Evolutionary conservation across 2,113 vertebrate genomes (phyloP).

Genomic region (Coturnix japonica): DNA sequence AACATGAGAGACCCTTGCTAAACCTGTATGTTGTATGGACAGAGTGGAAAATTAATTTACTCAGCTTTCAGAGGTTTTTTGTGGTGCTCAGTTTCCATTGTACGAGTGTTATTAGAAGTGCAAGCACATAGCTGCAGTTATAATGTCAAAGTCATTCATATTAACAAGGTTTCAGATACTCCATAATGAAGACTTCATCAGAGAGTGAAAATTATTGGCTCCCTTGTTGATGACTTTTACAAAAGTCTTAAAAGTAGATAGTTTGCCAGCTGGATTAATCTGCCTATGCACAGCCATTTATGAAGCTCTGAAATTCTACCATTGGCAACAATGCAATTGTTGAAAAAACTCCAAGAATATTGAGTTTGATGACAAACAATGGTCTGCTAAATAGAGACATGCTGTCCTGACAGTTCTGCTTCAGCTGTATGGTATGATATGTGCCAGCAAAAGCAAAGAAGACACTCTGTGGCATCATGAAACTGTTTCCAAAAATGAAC

Average conservation of each 20-base stretch:
- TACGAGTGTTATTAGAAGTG: constrained; percentile 33
- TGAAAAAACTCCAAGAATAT: constrained; percentile 68
- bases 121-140: constrained; percentile 60
- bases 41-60: constrained; percentile 61
- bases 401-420: constrained; percentile 49
- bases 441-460: constrained; percentile 56
- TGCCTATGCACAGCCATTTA: constrained; percentile 51
- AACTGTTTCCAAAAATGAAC: constrained; percentile 59
- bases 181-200: constrained; percentile 52
- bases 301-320: constrained; percentile 53
- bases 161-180: constrained; percentile 24
- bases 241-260: constrained; percentile 32
- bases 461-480: constrained; percentile 44
- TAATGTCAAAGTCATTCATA: constrained; percentile 47
- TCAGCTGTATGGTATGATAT: constrained; percentile 20
- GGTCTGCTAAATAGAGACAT: constrained; percentile 61
- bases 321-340: constrained; percentile 23
- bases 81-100: constrained; percentile 8
- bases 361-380: constrained; percentile 62
- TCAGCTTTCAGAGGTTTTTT: constrained; percentile 57
- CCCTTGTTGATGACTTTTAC: constrained; percentile 23
- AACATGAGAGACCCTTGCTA: constrained; percentile 52
- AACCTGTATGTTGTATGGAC: background rate
- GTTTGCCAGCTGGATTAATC: constrained; percentile 65
- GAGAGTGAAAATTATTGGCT: constrained; percentile 50